Base-by-base conservation (phyloP, 1,140 invertebrate genomes). In the Rhizoglyphus robini region DNA sequence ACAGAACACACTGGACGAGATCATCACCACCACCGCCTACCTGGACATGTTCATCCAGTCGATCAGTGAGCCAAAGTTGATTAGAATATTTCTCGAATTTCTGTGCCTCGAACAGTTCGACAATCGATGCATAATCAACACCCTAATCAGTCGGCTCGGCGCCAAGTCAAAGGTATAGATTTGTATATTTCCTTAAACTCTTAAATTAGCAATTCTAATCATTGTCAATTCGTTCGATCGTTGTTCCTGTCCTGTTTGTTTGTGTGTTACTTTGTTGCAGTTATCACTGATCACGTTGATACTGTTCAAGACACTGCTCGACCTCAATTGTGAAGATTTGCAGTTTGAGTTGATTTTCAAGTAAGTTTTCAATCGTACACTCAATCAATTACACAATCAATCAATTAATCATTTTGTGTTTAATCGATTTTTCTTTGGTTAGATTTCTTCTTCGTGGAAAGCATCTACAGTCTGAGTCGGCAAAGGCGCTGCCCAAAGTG, bases 261-360 rank as follows among this genome's bases (percentile, higher is more conserved):
- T n/a, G n/a, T n/a, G n/a, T n/a, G n/a, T n/a, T n/a, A n/a, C n/a
- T 74, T 69, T 72, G 71, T 79, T 80, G 65, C 79, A 93, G 86
- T 77, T 97, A 8, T 90, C 88, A 69, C 81, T 96, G 67, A 89
- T 95, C 1, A 91, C 92, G 0, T 75, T 98, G 68, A 85, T 88
- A 0, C 73, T 98, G 8, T 90, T 98, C 74, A 86, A 91, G 75
- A 94, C 91, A 0, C 76, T 98, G 61, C 79, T 97, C 29, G 85
- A 91, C 71, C 77, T 97, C 47, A 90, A 95, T 74, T 96, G 90
- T 76, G 95, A 98, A 78, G 95, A 98, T 75, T 82, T 96, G n/a
- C 91, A 96, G 86, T 79, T 95, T 70, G 89, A 94, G 73, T 77
- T 96, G 30, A 82, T 96, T 57, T 85, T 93, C 69, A 87, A 85